Evolutionary conservation across 1,140 invertebrate genomes (phyloP), one percentile per base, ranked within the genome.

Genomic region (Drosophila funebris): DNA sequence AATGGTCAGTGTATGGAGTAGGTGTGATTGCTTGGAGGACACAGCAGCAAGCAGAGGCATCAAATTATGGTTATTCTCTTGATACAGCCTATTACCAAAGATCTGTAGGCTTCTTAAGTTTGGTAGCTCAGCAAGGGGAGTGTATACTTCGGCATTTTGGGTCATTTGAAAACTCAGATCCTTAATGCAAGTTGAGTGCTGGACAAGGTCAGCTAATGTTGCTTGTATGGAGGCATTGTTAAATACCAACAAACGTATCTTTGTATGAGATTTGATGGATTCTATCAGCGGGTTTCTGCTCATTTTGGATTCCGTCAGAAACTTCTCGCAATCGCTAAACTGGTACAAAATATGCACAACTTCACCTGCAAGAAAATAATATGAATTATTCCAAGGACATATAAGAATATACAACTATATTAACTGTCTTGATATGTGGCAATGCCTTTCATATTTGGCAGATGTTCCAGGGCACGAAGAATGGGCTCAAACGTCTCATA

Each of bases 381-480:
- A 6, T 8, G 4, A 36, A n/a, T 46, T 27, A 24, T 11, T 36
- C 1, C 11, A 33, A 11, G 9, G 9, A 33, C 31, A 33, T 33
- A 9, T 11, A 0, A 9, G 2, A 33, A n/a, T 33, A 9, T 3
- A 33, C 31, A 11, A 4, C 11, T 1, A 6, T 43, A n/a, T 31
- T 50, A 18, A 69, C 67, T 53, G 39, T 61, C 67, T 37, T 69
- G 18, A 53, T 62, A 53, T 8, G 57, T 53, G 6, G 29, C 46
- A 27, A 69, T 13, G 7, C 66, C 37, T 36, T 69, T 54, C 1
- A 69, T 44, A 8, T 36, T 46, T 24, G 57, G 48, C 39, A 69
- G 22, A 1, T n/a, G 9, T 16, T 37, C 18, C 11, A 69, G n/a
- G 1, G 22, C 4, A 11, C 11, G 57, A 11, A 69, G 0, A 9